A percentile compares a stretch with the other conserved stretches of the same genome.
Conservation (phyloP, 2,113 vertebrate genomes). For the Corythornis cristatus region DNA sequence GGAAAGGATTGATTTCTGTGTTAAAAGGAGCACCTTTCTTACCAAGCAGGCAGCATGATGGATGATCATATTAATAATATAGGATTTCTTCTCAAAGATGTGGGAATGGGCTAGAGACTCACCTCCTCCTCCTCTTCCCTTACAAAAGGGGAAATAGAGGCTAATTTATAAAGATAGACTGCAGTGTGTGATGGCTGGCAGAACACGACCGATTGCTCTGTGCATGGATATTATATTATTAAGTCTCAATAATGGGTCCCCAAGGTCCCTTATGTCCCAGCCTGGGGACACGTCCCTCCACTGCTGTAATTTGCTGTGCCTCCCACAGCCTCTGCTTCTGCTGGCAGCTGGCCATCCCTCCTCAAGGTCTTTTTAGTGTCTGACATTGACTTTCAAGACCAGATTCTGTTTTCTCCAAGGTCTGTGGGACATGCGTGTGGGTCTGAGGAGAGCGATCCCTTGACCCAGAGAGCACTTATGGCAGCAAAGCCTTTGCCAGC, state of each 20-base stretch:
- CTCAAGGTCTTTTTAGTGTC: neutral
- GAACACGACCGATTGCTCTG: neutral
- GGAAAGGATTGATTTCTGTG: constrained; percentile 21
- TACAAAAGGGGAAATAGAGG: neutral
- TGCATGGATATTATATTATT: neutral
- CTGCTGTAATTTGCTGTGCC: neutral
- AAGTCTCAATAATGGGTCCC: neutral
- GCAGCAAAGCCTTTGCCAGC: accelerated
- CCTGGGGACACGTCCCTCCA: neutral
- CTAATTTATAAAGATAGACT: neutral
- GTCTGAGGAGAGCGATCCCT: neutral
- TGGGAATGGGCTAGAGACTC: neutral
- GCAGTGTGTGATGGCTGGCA: neutral
- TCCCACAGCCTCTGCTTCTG: accelerated
- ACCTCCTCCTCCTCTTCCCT: neutral
- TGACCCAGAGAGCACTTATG: too few relatives aligned
- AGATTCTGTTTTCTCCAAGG: neutral
- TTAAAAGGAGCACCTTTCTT: neutral
- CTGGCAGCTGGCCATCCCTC: neutral
- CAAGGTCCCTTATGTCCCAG: neutral
- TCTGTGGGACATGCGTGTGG: accelerated
- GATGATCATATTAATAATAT: neutral
- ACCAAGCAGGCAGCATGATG: neutral
- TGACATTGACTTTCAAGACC: neutral
- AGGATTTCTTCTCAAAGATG: constrained; percentile 15